Base-by-base conservation (phyloP, 2,113 vertebrate genomes). In the Rhegmatorhina hoffmannsi region DNA sequence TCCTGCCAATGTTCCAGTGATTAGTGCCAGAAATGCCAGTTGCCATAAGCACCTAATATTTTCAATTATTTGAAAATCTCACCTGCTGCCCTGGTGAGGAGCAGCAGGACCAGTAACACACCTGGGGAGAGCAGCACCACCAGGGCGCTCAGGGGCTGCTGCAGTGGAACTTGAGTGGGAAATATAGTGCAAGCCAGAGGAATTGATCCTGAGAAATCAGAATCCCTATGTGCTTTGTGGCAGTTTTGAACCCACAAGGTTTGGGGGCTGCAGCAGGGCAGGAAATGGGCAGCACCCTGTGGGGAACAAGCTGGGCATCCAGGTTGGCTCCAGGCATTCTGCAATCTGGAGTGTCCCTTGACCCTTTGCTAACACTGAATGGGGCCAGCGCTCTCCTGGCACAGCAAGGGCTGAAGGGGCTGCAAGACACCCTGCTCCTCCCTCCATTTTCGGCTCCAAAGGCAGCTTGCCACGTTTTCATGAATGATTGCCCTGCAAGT, bases 321-420 rank as follows among this genome's bases (percentile, higher is more conserved):
- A 25, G n/a, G 80, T 91, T 9, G 3, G 24, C 46, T 36, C 34
- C 26, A 7, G 66, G 23, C n/a, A 26, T 2, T 1, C 33, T 4
- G 5, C 28, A 28, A 3, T n/a, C 6, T 0, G 0, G 26, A 47
- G 26, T 6, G 2, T 76, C 34, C 28, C 33, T 50, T 0, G 0
- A 36, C 24, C 7, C 60, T 84, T 44, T 34, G 78, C 74, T 67
- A 20, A 43, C 34, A 26, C 29, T 1, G 3, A 38, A 44, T 2
- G 25, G 24, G 15, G 56, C 24, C 47, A 70, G 36, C 2, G 4
- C 31, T 47, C 34, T 68, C 29, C 49, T 21, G 50, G 23, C 29
- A 13, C 0, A 3, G 38, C 4, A 6, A 82, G 62, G 38, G 19
- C 62, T 68, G 50, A 8, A 17, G 21, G 34, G 10, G 25, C 49